These are phyloP conservation scores for Danaus chrysippus DNA, from an alignment of 2,888 invertebrate genomes.

Conservation along the genomic window DNA sequence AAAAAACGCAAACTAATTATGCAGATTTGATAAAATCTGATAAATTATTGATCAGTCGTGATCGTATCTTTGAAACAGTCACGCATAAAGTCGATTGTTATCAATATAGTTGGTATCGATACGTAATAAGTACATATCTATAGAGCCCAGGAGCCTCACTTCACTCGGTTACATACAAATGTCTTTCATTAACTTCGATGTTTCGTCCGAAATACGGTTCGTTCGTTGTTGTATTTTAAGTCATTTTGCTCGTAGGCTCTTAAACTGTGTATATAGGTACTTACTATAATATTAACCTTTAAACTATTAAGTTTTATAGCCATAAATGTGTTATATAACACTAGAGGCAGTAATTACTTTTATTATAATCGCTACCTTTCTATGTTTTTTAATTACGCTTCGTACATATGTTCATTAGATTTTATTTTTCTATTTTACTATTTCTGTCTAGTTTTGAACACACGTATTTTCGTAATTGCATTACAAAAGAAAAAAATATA, in stretches of 20 bases:
- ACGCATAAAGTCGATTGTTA: slow-evolving; percentile 21
- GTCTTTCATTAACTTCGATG: slow-evolving; percentile 74
- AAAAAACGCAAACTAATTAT: slow-evolving; percentile 15
- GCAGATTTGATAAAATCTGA: slow-evolving; percentile 11
- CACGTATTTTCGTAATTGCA: no score
- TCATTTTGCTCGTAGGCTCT: slow-evolving; percentile 42
- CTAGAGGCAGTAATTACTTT: no score
- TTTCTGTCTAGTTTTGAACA: no score
- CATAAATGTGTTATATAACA: not conserved
- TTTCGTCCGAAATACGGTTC: slow-evolving; percentile 58
- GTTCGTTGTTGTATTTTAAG: slow-evolving; percentile 54
- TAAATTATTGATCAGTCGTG: slow-evolving; percentile 23
- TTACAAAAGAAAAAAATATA: not conserved
- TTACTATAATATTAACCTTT: not conserved
- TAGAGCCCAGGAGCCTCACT: slow-evolving; percentile 65
- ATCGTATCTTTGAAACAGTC: slow-evolving; percentile 22
- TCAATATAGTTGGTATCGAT: slow-evolving; percentile 36
- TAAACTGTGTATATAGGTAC: slow-evolving; percentile 23
- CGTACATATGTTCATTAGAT: no score
- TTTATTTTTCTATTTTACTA: no score
- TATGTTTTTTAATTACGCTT: no score
- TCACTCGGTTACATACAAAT: slow-evolving; percentile 76
- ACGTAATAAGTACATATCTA: slow-evolving; percentile 54
- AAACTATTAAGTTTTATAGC: not conserved
- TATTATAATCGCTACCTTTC: no score